These are phyloP conservation scores for Drosophila trapezifrons DNA, from an alignment of 1,140 invertebrate species.

Conservation along the genomic window DNA sequence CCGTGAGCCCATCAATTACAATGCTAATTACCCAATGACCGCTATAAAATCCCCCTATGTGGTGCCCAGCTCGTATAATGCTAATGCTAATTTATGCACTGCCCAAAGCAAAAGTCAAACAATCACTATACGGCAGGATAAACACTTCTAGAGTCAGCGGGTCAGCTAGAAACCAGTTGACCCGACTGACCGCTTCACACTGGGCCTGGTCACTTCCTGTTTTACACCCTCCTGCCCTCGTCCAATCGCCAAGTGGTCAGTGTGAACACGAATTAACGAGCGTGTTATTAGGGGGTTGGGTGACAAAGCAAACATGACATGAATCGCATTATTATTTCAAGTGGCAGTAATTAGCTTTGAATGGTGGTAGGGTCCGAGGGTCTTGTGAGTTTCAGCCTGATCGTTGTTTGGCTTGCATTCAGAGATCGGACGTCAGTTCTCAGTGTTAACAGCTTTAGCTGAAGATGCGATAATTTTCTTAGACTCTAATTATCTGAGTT, in stretches of 20 bases:
- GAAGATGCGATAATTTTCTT: not conserved
- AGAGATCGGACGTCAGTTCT: not conserved
- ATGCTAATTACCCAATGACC: conserved; percentile 59
- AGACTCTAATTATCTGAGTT: not conserved
- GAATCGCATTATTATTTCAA: conserved; percentile 73
- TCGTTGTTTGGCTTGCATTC: not conserved
- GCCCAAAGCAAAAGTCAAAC: conserved; percentile 72
- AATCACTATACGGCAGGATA: conserved; percentile 56
- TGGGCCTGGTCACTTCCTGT: conserved; percentile 44
- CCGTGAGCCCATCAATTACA: conserved; percentile 60
- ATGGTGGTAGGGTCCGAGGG: conserved; percentile 4
- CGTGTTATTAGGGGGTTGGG: conserved; percentile 45
- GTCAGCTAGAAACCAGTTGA: conserved; percentile 57
- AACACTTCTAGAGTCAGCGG: conserved; percentile 60
- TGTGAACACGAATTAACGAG: conserved; percentile 55
- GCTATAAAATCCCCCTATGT: conserved; percentile 32
- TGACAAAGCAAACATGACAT: conserved; percentile 53
- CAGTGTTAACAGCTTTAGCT: not conserved
- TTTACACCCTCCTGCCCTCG: conserved; percentile 1
- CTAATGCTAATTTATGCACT: conserved; percentile 77
- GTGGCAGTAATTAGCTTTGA: conserved; percentile 51
- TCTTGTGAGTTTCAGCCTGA: conserved; percentile 10
- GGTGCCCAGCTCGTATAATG: conserved; percentile 9
- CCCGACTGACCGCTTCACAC: conserved; percentile 52
- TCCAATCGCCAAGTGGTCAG: conserved; percentile 34